Percentiles rank a stretch among this genome's conserved stretches.
Evolutionary conservation across 2,888 invertebrate genomes (phyloP).

Genomic region (Troides oblongomaculatus): DNA sequence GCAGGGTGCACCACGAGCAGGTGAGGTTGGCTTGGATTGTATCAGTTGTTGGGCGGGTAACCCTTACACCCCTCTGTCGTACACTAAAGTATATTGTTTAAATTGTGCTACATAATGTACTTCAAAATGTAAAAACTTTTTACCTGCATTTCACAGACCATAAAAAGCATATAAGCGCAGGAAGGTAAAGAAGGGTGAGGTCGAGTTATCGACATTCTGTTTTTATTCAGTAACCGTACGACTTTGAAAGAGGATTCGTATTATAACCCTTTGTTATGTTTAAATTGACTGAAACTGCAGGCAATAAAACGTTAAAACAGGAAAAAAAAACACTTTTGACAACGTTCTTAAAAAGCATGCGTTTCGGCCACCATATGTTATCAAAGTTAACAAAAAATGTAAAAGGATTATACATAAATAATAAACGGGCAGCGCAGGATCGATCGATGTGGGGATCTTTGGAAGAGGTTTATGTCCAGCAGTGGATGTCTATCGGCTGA

Average conservation of each 20-base stretch:
- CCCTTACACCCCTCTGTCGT: too few relatives aligned
- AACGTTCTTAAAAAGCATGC: slow-evolving; percentile 15
- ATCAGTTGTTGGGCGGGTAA: too few relatives aligned
- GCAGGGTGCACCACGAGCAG: too few relatives aligned
- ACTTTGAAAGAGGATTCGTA: slow-evolving; percentile 53
- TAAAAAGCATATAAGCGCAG: slow-evolving; percentile 57
- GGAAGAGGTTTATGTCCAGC: too few relatives aligned
- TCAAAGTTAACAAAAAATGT: neutral
- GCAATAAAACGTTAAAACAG: slow-evolving; percentile 38
- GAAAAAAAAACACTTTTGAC: slow-evolving; percentile 14
- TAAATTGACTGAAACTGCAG: slow-evolving; percentile 59
- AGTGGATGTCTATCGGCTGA: too few relatives aligned
- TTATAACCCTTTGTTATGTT: slow-evolving; percentile 64
- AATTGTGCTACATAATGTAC: neutral
- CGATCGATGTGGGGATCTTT: too few relatives aligned
- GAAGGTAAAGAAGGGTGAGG: slow-evolving; percentile 48
- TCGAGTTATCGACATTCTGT: slow-evolving; percentile 56
- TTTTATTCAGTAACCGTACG: slow-evolving; percentile 64
- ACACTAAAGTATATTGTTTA: neutral
- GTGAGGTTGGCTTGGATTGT: too few relatives aligned
- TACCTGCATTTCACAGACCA: slow-evolving; percentile 64
- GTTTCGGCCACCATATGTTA: neutral
- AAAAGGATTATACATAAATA: neutral
- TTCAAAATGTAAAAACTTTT: slow-evolving; percentile 25
- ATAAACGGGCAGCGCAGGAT: neutral